These are phyloP conservation scores for Capreolus pygargus DNA, from an alignment of 2,113 vertebrate species.

Conservation along the genomic window DNA sequence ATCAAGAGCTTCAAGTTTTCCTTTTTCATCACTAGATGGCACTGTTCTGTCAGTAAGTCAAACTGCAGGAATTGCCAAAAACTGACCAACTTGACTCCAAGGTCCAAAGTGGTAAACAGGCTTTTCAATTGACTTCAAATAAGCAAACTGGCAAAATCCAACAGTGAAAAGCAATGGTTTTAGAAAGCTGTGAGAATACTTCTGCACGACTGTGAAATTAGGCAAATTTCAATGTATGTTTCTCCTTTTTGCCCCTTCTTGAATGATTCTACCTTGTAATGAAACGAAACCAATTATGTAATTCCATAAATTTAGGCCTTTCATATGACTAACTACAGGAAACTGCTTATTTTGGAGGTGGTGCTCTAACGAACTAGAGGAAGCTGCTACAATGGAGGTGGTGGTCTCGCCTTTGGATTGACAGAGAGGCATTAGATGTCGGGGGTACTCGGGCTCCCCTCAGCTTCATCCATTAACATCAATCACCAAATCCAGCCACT, in stretches of 20 bases:
- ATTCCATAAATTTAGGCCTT: not conserved
- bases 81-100: not conserved
- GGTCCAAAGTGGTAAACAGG: not conserved
- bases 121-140: not conserved
- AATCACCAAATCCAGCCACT: not conserved
- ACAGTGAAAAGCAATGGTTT: not conserved
- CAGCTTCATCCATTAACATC: not conserved
- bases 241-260: not conserved
- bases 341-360: not conserved
- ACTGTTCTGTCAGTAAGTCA: not conserved
- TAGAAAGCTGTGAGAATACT: not conserved
- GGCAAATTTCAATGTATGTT: not conserved
- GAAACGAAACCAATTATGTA: not conserved
- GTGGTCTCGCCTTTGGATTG: not conserved
- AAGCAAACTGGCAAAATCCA: not conserved
- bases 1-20: not conserved
- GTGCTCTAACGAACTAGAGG: not conserved
- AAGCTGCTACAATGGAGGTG: not conserved
- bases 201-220: not conserved
- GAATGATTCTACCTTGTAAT: not conserved
- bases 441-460: not conserved
- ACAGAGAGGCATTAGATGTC: not conserved
- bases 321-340: not conserved
- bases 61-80: not conserved
- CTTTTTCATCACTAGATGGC: conserved; percentile 44